phyloP scores from a whole-genome alignment of 2,888 invertebrate species.

The Trissonchulus sp. region DNA sequence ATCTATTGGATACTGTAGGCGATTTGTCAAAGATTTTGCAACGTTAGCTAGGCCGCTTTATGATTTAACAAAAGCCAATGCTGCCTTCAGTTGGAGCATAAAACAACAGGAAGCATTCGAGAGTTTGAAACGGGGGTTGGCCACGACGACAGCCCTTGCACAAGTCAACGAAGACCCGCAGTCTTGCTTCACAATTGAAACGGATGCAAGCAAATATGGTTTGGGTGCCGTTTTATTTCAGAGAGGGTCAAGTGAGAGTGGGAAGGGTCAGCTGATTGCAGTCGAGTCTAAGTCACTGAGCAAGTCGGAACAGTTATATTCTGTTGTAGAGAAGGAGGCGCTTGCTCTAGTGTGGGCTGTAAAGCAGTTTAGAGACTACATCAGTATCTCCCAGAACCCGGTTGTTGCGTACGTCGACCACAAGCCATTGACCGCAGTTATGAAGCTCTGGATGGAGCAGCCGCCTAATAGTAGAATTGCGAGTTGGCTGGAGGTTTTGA shows the following conservation, averaged over 20 bases:
- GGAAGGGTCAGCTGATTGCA: background rate
- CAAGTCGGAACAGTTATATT: background rate
- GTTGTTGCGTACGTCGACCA: background rate
- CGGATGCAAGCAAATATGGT: background rate
- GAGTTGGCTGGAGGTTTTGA: background rate
- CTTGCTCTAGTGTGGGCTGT: background rate
- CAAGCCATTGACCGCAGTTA: background rate
- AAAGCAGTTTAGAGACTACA: background rate
- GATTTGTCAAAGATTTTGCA: too few species aligned
- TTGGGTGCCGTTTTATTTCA: background rate
- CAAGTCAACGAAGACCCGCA: background rate
- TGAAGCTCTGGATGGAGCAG: background rate
- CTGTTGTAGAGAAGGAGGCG: background rate
- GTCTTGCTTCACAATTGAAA: background rate
- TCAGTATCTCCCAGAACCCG: background rate
- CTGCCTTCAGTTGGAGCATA: background rate
- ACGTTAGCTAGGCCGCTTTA: too few species aligned
- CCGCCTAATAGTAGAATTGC: background rate
- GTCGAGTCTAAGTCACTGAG: background rate
- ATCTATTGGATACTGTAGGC: background rate
- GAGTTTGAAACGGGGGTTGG: background rate
- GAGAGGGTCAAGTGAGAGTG: background rate
- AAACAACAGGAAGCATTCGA: background rate
- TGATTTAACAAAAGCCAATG: too few species aligned
- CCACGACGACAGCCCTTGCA: background rate